These are phyloP conservation scores for Chelonus insularis DNA, from an alignment of 1,140 invertebrate genomes.

Conservation along the genomic window DNA sequence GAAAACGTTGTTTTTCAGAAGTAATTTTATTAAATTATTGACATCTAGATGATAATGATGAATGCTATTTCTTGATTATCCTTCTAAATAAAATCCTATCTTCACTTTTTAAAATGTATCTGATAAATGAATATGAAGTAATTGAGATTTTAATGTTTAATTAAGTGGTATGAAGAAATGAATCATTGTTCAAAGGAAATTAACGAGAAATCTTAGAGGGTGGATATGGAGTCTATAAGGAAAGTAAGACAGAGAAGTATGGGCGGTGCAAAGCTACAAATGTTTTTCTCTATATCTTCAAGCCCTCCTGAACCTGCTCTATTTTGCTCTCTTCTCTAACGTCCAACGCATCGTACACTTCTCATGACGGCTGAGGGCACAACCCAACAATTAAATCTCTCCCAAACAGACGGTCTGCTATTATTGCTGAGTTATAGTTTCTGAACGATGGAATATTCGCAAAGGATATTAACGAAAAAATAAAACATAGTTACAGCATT, in stretches of 20 bases:
- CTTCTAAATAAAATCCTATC: too few species aligned
- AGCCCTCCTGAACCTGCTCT: conserved; percentile 25
- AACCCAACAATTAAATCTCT: conserved; percentile 56
- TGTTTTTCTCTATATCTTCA: conserved; percentile 11
- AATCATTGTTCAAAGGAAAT: conserved; percentile 9
- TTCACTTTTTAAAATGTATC: too few species aligned
- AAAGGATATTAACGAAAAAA: conserved; percentile 17
- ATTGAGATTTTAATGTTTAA: conserved; percentile 21
- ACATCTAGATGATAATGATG: too few species aligned
- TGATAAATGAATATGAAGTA: conserved; percentile 2
- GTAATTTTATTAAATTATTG: too few species aligned
- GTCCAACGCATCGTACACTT: conserved; percentile 33
- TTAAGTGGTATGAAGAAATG: conserved; percentile 10
- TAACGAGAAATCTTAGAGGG: conserved; percentile 2
- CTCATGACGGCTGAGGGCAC: conserved; percentile 49
- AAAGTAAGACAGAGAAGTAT: conserved; percentile 3
- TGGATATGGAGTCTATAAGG: neutral
- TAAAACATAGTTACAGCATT: neutral
- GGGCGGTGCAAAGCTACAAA: conserved; percentile 2
- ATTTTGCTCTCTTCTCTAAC: conserved; percentile 38
- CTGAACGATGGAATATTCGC: conserved; percentile 30
- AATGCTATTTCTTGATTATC: too few species aligned
- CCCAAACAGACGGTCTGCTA: conserved; percentile 48
- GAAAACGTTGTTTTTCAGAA: too few species aligned
- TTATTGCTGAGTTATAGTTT: conserved; percentile 56